Evolutionary conservation across 1,140 invertebrate species (phyloP).

Genomic region (Prorops nasuta): DNA sequence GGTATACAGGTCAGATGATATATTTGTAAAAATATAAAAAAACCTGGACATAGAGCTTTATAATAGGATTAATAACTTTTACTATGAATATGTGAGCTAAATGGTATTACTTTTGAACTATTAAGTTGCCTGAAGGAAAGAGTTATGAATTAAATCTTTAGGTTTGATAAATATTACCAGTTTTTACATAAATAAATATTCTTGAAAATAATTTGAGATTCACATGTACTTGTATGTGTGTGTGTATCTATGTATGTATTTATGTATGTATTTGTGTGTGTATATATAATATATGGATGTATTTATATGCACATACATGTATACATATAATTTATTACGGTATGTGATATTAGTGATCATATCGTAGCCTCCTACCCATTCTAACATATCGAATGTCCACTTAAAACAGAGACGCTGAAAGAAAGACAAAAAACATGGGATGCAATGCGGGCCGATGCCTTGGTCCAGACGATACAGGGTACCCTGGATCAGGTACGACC

Average conservation of each 20-base stretch:
- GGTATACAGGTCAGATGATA: no score
- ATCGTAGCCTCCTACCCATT: slow-evolving; percentile 45
- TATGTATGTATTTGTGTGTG: no score
- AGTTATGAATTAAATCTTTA: slow-evolving; percentile 19
- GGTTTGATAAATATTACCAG: not conserved
- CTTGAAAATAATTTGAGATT: slow-evolving; percentile 1
- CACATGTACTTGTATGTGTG: slow-evolving; percentile 14
- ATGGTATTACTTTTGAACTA: no score
- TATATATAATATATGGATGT: no score
- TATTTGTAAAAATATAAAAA: no score
- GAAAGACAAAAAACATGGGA: slow-evolving; percentile 56
- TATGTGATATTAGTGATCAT: slow-evolving; percentile 46
- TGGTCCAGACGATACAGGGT: slow-evolving; percentile 54
- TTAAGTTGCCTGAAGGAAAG: no score
- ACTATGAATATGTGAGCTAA: no score
- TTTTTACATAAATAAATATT: no score
- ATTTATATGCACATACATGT: slow-evolving; percentile 16
- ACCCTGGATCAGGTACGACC: slow-evolving; percentile 56
- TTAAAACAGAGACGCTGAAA: slow-evolving; percentile 55
- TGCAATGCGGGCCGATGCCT: slow-evolving; percentile 54
- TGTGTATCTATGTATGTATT: slow-evolving; percentile 13
- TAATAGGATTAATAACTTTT: no score
- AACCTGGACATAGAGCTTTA: no score
- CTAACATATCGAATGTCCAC: slow-evolving; percentile 55
- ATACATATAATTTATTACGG: slow-evolving; percentile 24